Evolutionary conservation across 2,888 invertebrate species (phyloP), one percentile per base, ranked within the genome.

Genomic region (Galeruca laticollis): DNA sequence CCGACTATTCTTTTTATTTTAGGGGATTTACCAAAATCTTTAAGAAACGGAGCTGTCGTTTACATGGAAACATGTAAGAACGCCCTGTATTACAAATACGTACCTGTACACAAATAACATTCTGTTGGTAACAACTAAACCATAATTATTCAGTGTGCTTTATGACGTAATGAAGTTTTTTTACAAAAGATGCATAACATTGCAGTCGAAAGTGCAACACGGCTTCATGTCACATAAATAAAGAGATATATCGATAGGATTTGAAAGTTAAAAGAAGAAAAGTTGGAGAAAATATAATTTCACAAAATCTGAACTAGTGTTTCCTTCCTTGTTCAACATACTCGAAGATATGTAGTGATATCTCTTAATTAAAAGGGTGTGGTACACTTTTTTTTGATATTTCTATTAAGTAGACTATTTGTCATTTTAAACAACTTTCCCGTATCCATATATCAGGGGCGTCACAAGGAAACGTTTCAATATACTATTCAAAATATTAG

Each of bases 391-490:
- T 47, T 79, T 68, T 43, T 62, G 65, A 67, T 71, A 64, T 72
- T 67, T 71, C 70, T 71, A 75, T 69, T 71, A 70, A 72, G 60
- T 74, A 60, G 61, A 75, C 78, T 76, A 81, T 78, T 79, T 79
- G 80, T 81, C 82, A 81, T 80, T 79, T 81, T 80, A 80, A 75
- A 78, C 82, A 81, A 82, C 84, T 84, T 84, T 83, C 83, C 81
- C 82, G 81, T 81, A 83, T 83, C 81, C 81, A 81, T 81, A 80
- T 80, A 79, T 78, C 56, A 57, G 31, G 15, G 56, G 56, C 56
- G 56, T 37, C n/a, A 52, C n/a, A 26, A 51, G 21, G 18, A n/a
- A 47, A 47, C 47, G 10, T 37, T 37, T 37, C 10, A 11, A 37
- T 13, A 11, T 10, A 13, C 37, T 2, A 37, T n/a, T n/a, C n/a